These are phyloP conservation scores for Merodon equestris DNA, from an alignment of 2,888 invertebrate genomes.

Conservation along the genomic window DNA sequence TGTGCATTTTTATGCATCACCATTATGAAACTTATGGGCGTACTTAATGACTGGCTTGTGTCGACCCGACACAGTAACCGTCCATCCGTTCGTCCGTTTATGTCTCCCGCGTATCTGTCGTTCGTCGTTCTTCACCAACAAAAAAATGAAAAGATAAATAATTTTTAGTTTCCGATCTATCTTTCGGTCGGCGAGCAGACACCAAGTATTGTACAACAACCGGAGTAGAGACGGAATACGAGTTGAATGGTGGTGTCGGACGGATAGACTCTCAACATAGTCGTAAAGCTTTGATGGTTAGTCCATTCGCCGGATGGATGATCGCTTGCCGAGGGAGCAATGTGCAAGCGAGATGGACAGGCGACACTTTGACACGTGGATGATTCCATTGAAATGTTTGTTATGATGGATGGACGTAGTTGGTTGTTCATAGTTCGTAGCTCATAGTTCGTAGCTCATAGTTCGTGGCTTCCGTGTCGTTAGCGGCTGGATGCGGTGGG, in stretches of 20 bases:
- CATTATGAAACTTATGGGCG: conserved; percentile 70
- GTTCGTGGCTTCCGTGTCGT: background rate
- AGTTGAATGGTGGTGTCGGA: background rate
- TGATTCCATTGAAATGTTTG: conserved; percentile 64
- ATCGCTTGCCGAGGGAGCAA: conserved; percentile 41
- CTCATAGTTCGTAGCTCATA: too few relatives aligned
- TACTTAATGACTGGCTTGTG: conserved; percentile 69
- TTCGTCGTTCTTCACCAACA: too few relatives aligned
- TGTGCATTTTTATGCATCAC: conserved; percentile 68
- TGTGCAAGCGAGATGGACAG: conserved; percentile 61
- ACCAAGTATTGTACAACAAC: conserved; percentile 7
- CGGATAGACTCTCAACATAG: conserved; percentile 44
- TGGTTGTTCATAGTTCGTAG: too few relatives aligned
- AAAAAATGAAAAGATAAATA: conserved; percentile 60
- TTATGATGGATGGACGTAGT: conserved; percentile 44
- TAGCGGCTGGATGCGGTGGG: too few relatives aligned
- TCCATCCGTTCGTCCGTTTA: conserved; percentile 12
- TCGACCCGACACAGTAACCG: conserved; percentile 21
- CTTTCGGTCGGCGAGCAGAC: conserved; percentile 14
- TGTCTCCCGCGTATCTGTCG: too few relatives aligned
- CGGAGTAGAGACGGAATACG: too few relatives aligned
- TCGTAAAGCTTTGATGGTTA: conserved; percentile 51
- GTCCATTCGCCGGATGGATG: conserved; percentile 54
- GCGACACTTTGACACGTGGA: conserved; percentile 68
- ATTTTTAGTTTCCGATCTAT: conserved; percentile 63